phyloP scores from a whole-genome alignment of 2,113 vertebrate genomes.

The Heterocephalus glaber region DNA sequence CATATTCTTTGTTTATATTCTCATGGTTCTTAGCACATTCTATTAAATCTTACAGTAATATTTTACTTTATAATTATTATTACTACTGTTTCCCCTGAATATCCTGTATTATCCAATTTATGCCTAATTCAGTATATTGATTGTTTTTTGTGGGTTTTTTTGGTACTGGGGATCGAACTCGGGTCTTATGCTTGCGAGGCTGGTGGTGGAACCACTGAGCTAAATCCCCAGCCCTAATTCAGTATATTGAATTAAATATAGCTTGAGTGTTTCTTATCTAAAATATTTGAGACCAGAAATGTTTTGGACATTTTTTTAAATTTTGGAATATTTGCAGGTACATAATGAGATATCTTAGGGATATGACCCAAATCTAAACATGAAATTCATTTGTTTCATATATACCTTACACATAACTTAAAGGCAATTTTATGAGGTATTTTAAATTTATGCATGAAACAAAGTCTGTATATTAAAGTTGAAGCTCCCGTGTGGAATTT shows the following conservation, averaged over 20 bases:
- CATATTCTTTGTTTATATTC: not conserved
- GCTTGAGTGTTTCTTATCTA: not conserved
- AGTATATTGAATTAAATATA: not conserved
- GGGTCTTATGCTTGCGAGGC: too few species aligned
- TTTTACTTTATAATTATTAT: slow-evolving; percentile 38
- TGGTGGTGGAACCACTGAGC: too few species aligned
- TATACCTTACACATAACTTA: not conserved
- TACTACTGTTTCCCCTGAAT: not conserved
- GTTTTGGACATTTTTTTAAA: too few species aligned
- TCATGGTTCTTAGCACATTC: not conserved
- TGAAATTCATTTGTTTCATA: not conserved
- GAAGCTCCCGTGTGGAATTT: not conserved
- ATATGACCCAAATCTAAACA: not conserved
- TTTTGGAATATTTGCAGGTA: not conserved
- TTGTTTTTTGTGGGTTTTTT: too few species aligned
- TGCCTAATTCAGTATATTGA: not conserved
- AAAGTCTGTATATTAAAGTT: not conserved
- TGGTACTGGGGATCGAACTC: too few species aligned
- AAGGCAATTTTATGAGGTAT: not conserved
- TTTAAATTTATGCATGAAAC: not conserved
- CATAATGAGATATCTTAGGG: not conserved
- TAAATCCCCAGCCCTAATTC: not conserved
- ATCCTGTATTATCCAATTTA: not conserved
- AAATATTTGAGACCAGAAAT: not conserved
- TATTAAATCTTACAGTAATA: not conserved